Evolutionary conservation across 1,140 invertebrate species (phyloP), one percentile per base, ranked within the genome.

Genomic region (Drosophila malerkotliana): DNA sequence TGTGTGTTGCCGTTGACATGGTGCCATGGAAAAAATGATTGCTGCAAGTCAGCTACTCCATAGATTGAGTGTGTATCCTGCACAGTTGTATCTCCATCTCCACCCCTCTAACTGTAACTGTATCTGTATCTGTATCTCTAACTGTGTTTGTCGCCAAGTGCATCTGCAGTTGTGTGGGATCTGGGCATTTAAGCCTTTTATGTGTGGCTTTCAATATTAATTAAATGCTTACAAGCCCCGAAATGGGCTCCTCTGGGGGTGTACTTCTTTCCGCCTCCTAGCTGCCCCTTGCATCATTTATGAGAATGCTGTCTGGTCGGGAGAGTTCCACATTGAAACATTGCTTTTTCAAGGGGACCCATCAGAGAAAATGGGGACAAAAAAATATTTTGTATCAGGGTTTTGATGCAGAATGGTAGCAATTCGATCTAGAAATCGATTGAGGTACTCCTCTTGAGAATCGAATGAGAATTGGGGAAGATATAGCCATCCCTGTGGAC

Each of bases 181-280:
- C 75, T 45, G 71, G 64, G 59, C 77, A 80, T 80, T 80, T 75
- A 76, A 72, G 72, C 45, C 64, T 59, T 80, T 80, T 52, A 62
- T 72, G 58, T 75, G 77, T 66, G 63, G 72, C 64, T 75, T 80
- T 72, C 77, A 76, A 58, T 62, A 80, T 80, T 80, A 80, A 80
- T 80, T 80, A 80, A 80, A 80, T 80, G 72, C 77, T 79, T 72
- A 72, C 56, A 72, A 72, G 79, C 56, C 55, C 59, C 30, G 3
- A 59, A 59, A 51, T 69, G 18, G 30, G 53, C 28, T 14, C 12
- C 55, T n/a, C 15, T 45, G 14, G 5, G 37, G 26, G 18, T 57
- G 12, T 24, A 10, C 15, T 48, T 30, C n/a, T 34, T 18, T 18
- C 12, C 32, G 1, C 9, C 34, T 37, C 34, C 34, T 12, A 12